Percentiles rank a stretch among this genome's conserved stretches.
These are phyloP conservation scores for Arnoldichthys spilopterus DNA, from an alignment of 2,797 vertebrate genomes.

Conservation along the genomic window DNA sequence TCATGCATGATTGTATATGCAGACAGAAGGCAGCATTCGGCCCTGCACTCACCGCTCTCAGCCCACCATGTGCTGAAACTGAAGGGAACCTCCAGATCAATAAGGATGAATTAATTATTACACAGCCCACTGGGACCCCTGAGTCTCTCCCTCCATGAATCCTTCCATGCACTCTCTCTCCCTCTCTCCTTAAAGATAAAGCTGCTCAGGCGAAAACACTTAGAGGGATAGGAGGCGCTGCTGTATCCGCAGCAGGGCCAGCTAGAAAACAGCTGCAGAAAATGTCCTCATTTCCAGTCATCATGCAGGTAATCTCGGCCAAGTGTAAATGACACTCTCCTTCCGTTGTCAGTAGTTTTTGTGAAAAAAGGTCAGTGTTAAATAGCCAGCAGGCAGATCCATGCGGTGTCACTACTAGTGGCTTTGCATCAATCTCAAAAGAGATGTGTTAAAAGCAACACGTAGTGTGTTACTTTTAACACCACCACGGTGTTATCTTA, in stretches of 20 bases:
- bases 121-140: slow-evolving; percentile 64
- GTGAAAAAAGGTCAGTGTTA: neutral
- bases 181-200: slow-evolving; percentile 46
- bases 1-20: neutral
- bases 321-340: neutral
- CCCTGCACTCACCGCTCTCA: slow-evolving; percentile 20
- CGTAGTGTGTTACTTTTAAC: neutral
- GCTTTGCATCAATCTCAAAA: neutral
- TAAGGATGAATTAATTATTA: slow-evolving; percentile 77
- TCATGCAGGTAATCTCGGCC: neutral
- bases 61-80: slow-evolving; percentile 26
- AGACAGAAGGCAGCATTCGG: neutral
- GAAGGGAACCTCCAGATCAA: slow-evolving; percentile 65
- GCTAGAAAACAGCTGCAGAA: slow-evolving; percentile 12
- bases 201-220: slow-evolving; percentile 63
- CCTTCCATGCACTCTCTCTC: neutral
- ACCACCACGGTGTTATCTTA: neutral
- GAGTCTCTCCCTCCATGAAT: slow-evolving; percentile 13
- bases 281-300: neutral
- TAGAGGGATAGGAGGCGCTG: slow-evolving; percentile 25
- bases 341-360: neutral
- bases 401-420: neutral
- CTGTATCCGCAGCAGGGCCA: slow-evolving; percentile 29
- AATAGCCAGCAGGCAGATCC: neutral
- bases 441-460: neutral